Evolutionary conservation across 2,113 vertebrate species (phyloP), one percentile per base, ranked within the genome.

Genomic region (Pteruthius melanotis): DNA sequence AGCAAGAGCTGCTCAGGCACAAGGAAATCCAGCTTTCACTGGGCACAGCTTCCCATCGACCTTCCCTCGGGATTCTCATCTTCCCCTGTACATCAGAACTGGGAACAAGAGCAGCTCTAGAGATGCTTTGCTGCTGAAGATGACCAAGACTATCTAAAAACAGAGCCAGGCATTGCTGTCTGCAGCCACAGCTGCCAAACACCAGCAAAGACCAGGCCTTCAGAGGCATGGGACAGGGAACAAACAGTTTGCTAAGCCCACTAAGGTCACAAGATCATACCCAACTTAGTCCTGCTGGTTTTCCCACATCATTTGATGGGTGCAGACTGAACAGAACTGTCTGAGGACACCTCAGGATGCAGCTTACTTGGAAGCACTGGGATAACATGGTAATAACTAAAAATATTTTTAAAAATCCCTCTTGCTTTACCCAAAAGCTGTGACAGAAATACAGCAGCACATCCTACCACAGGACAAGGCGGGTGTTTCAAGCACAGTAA

Each of bases 131-230:
- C 77, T 69, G 65, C 61, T 37, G 15, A 31, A 19, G 18, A 19
- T 26, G 15, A 64, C 18, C 1, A 17, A 49, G 37, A n/a, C 9
- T 1, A 3, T 27, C 13, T 27, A 24, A 19, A 68, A 33, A 5
- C 3, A 0, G 50, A 77, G 70, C 9, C 42, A 54, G 50, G 40
- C 11, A 8, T 4, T 35, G 57, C 60, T 18, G 7, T 9, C n/a
- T 63, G 49, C 23, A 71, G 28, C 54, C 28, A 52, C 22, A 57
- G 57, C 13, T 39, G 39, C 50, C 24, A 37, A 21, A 31, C 27
- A 22, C 1, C 0, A 31, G 27, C 24, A 17, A 44, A 82, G 37
- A 15, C 33, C 21, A 1, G 1, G 42, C 31, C 78, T 26, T 13
- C 14, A 23, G 49, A 2, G 6, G 28, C 37, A 24, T 0, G 10